Conservation (phyloP, 2,888 invertebrate species). For the Salpingus planirostris region DNA sequence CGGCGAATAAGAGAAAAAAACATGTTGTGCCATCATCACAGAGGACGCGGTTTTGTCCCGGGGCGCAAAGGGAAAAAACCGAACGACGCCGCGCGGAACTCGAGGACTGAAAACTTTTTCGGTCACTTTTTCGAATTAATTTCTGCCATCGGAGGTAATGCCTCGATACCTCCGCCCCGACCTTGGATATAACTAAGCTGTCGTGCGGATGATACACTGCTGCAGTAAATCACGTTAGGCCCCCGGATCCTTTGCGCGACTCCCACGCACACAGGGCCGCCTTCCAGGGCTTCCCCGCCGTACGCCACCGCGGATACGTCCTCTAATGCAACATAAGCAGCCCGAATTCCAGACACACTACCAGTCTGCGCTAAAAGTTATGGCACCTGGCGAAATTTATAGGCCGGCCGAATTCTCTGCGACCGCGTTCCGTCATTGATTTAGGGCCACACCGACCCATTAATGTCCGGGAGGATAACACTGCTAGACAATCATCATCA, state of each 20-base stretch:
- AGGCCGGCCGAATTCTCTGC: not conserved
- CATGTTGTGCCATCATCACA: no score
- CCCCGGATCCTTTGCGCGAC: constrained; percentile 16
- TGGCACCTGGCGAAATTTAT: constrained; percentile 11
- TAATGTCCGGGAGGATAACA: no score
- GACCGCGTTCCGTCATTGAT: no score
- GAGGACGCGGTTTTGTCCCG: no score
- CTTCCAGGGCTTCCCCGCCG: constrained; percentile 9
- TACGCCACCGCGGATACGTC: constrained; percentile 9
- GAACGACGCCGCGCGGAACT: no score
- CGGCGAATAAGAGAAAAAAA: no score
- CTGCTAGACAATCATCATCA: no score
- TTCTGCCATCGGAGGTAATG: constrained; percentile 13
- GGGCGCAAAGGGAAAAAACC: no score
- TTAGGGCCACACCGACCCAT: no score
- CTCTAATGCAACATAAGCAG: constrained; percentile 12
- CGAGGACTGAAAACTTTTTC: no score
- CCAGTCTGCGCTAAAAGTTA: constrained; percentile 10
- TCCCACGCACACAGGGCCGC: constrained; percentile 12
- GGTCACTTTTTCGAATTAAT: constrained; percentile 11
- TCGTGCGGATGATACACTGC: constrained; percentile 32
- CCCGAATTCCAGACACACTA: constrained; percentile 13
- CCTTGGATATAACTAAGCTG: constrained; percentile 24
- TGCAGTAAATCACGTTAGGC: constrained; percentile 31
- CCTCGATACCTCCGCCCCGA: constrained; percentile 12